phyloP scores from a whole-genome alignment of 1,140 invertebrate species.

The Rhyacophila brunnea region DNA sequence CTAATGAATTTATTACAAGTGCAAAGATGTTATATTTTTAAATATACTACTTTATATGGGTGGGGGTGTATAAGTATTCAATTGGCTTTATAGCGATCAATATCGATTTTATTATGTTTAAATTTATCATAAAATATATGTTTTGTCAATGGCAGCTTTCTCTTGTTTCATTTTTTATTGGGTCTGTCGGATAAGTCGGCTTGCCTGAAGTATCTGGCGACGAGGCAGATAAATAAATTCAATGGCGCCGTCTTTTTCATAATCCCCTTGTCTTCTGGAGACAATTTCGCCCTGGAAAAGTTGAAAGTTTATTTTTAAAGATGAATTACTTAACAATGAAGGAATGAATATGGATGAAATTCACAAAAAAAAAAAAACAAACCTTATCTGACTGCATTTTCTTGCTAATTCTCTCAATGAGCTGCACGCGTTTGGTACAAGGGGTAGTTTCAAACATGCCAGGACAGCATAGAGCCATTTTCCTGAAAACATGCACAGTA shows the following conservation, averaged over 20 bases:
- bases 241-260: constrained; percentile 37
- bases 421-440: constrained; percentile 41
- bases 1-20: no score
- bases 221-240: constrained; percentile 45
- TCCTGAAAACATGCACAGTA: no score
- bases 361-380: background rate
- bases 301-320: background rate
- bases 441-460: constrained; percentile 41
- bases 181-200: constrained; percentile 40
- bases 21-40: no score
- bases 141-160: background rate
- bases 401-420: constrained; percentile 41
- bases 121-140: background rate
- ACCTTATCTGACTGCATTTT: constrained; percentile 40
- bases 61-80: no score
- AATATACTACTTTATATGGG: constrained; percentile 3
- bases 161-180: background rate
- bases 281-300: constrained; percentile 37
- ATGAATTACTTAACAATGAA: background rate
- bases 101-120: no score
- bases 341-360: no score
- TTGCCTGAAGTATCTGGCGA: constrained; percentile 44
- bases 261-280: constrained; percentile 20
- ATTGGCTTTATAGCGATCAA: background rate
- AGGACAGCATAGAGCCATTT: constrained; percentile 44